Conservation (phyloP, 2,888 invertebrate species). For the Punctoribates punctum region DNA sequence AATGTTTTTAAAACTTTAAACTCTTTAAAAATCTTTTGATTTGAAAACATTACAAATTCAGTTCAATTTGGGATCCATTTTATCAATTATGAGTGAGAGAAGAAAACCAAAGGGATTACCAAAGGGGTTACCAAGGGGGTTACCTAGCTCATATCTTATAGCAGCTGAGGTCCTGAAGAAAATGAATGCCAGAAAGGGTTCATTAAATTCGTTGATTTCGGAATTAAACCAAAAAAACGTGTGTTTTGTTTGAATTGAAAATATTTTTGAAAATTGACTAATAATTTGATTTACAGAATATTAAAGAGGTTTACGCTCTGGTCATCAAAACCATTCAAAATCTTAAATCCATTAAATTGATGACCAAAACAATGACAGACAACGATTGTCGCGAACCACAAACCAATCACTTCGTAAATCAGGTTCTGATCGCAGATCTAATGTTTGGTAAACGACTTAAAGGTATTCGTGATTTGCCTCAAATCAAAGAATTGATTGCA, state of each 20-base stretch:
- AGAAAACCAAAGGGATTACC: background rate
- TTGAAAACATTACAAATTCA: no score
- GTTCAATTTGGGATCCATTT: no score
- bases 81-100: background rate
- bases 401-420: constrained; percentile 22
- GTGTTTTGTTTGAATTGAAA: background rate
- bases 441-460: constrained; percentile 67
- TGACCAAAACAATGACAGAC: background rate
- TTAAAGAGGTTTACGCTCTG: constrained; percentile 43
- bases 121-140: background rate
- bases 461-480: constrained; percentile 61
- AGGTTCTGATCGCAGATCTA: constrained; percentile 74
- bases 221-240: constrained; percentile 22
- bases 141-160: background rate
- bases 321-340: constrained; percentile 41
- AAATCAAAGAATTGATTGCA: constrained; percentile 60
- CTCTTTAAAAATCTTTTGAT: no score
- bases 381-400: background rate
- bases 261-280: background rate
- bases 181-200: constrained; percentile 28
- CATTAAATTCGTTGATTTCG: constrained; percentile 36
- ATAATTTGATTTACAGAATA: background rate
- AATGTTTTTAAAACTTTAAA: background rate
- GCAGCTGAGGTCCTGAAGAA: constrained; percentile 20
- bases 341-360: constrained; percentile 11